Percentiles rank a stretch among this genome's conserved stretches.
Conservation (phyloP, 2,888 invertebrate species). For the Axea sp. region DNA sequence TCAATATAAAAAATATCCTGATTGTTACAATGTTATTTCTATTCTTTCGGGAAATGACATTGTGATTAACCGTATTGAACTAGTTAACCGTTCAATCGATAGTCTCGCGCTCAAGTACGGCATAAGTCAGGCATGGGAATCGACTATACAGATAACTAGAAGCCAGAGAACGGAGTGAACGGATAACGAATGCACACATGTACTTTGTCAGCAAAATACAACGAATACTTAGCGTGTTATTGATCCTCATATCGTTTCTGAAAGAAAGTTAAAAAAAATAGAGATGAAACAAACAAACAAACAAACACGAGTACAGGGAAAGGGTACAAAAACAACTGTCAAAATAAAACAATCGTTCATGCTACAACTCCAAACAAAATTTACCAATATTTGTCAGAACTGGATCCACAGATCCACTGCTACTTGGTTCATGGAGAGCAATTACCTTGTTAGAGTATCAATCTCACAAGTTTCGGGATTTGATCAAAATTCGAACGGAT, state of each 20-base stretch:
- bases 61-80: no score
- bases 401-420: no score
- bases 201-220: conserved; percentile 45
- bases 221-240: conserved; percentile 49
- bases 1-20: no score
- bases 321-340: conserved; percentile 17
- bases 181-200: conserved; percentile 55
- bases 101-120: conserved; percentile 33
- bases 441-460: no score
- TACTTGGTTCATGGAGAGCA: no score
- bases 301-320: conserved; percentile 1
- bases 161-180: conserved; percentile 67
- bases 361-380: conserved; percentile 26
- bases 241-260: conserved; percentile 40
- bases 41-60: no score
- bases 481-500: no score
- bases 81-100: conserved; percentile 32
- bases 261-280: conserved; percentile 30
- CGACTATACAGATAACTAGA: conserved; percentile 65
- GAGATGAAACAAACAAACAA: conserved; percentile 10
- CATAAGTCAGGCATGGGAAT: conserved; percentile 67
- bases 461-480: no score
- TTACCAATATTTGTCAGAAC: conserved; percentile 17
- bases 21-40: no score
- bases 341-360: conserved; percentile 41